A percentile compares a stretch with the other conserved stretches of the same genome.
phyloP scores from a whole-genome alignment of 1,140 invertebrate genomes.

The Procambarus virginalis region DNA sequence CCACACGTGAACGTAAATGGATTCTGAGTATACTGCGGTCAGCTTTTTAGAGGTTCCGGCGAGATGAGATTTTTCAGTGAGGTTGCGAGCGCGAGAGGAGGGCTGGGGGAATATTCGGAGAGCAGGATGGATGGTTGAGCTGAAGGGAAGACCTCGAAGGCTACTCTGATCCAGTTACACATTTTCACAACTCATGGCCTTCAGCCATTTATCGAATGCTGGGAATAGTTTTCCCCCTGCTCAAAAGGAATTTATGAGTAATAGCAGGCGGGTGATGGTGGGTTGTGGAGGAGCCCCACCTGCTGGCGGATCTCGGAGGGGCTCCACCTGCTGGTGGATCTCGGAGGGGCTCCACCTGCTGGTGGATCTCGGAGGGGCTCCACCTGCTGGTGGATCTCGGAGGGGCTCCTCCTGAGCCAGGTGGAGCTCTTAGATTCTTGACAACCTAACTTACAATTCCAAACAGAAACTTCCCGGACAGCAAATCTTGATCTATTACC shows the following conservation, averaged over 20 bases:
- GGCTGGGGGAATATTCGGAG: background rate
- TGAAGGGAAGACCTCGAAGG: background rate
- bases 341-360: background rate
- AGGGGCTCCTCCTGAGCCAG: background rate
- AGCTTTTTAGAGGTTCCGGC: background rate
- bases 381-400: background rate
- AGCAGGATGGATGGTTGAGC: background rate
- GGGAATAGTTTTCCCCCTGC: background rate
- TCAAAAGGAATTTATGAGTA: background rate
- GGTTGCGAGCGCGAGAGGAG: background rate
- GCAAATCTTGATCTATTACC: no score
- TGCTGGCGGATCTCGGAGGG: no score
- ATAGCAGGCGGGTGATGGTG: background rate
- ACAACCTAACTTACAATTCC: no score
- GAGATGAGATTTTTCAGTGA: background rate
- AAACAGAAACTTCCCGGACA: no score
- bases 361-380: no score
- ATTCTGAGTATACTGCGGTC: slow-evolving; percentile 3
- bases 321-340: background rate
- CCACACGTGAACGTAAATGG: slow-evolving; percentile 6
- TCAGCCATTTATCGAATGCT: background rate
- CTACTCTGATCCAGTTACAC: background rate
- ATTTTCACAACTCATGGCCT: background rate
- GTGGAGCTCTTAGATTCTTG: no score
- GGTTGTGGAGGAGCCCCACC: background rate